Conservation (phyloP, 2,113 vertebrate genomes). For the Peromyscus leucopus region DNA sequence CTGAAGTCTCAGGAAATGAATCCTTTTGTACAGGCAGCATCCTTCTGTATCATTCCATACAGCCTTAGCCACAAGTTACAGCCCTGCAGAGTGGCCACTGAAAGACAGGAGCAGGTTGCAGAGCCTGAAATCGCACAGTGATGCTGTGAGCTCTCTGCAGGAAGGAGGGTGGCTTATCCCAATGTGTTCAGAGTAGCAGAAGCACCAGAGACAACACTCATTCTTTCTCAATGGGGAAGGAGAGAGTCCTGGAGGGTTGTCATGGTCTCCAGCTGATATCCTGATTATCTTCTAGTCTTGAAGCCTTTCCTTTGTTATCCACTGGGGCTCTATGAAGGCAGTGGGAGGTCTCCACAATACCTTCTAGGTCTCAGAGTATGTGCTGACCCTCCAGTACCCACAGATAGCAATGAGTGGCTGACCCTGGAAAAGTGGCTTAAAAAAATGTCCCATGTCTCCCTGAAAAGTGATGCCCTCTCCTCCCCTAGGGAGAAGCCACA, state of each 20-base stretch:
- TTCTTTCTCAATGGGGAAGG: neutral
- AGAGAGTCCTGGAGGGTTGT: rapidly evolving
- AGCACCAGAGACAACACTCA: neutral
- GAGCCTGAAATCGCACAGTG: neutral
- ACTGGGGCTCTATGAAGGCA: neutral
- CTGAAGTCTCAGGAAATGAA: conserved; percentile 40
- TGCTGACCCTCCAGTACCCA: too few species aligned
- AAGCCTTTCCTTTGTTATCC: too few species aligned
- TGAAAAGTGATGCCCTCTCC: neutral
- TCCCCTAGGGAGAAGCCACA: rapidly evolving
- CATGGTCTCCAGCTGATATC: rapidly evolving
- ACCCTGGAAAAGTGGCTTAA: neutral
- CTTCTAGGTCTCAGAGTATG: rapidly evolving
- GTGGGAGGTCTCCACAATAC: neutral
- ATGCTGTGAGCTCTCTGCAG: neutral
- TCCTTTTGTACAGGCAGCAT: neutral
- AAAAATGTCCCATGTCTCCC: neutral
- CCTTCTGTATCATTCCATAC: neutral
- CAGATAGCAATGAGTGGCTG: too few species aligned
- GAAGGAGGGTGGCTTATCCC: neutral
- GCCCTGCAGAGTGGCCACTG: neutral
- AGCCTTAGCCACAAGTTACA: neutral
- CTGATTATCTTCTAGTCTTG: rapidly evolving
- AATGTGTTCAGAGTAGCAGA: neutral
- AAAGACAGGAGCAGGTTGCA: neutral